These are phyloP conservation scores for Hyphantria cunea DNA, from an alignment of 1,140 invertebrate species.

Conservation along the genomic window DNA sequence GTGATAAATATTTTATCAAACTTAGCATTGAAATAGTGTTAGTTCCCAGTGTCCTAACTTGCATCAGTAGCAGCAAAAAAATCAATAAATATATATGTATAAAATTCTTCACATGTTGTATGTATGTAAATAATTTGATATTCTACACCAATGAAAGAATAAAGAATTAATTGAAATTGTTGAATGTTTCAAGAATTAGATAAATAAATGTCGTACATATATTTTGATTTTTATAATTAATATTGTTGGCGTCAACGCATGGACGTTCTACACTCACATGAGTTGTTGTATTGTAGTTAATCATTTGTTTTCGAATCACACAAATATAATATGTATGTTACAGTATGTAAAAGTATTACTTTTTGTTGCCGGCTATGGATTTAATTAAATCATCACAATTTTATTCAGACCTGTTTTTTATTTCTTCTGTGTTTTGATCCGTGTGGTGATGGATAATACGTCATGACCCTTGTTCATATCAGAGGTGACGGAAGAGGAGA, in stretches of 20 bases:
- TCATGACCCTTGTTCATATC: no score
- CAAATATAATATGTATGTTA: conserved; percentile 30
- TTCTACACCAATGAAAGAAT: conserved; percentile 2
- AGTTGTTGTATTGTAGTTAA: conserved; percentile 23
- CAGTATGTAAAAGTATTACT: conserved; percentile 32
- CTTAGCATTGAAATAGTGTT: not conserved
- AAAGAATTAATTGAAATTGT: conserved; percentile 21
- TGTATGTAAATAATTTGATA: conserved; percentile 18
- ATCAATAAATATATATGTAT: conserved; percentile 4
- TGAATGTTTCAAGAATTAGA: conserved; percentile 7
- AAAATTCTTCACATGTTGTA: not conserved
- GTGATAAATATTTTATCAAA: no score
- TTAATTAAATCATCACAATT: conserved; percentile 76
- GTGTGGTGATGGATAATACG: no score
- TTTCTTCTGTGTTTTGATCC: conserved; percentile 21
- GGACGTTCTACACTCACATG: not conserved
- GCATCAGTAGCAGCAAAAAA: not conserved
- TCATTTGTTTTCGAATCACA: conserved; percentile 15
- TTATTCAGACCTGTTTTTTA: conserved; percentile 48
- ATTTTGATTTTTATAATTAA: conserved; percentile 7
- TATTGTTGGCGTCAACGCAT: conserved; percentile 5
- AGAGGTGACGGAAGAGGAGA: no score
- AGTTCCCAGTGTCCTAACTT: conserved; percentile 4
- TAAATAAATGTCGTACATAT: conserved; percentile 1
- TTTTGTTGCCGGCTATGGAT: conserved; percentile 66